Conservation (phyloP, 2,888 invertebrate genomes). For the Teinopalpus imperialis region DNA sequence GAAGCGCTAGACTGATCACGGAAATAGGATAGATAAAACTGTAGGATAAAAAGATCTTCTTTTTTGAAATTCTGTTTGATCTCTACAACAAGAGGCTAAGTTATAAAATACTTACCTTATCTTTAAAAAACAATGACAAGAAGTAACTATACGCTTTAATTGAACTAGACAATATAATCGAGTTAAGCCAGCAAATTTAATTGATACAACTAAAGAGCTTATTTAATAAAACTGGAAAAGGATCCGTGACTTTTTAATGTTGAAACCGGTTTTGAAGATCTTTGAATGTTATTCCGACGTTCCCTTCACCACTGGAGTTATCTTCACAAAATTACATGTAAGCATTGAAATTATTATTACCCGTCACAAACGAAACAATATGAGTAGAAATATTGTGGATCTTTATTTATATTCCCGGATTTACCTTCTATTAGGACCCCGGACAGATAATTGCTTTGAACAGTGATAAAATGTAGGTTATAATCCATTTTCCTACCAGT, state of each 20-base stretch:
- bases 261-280: constrained; percentile 22
- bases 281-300: constrained; percentile 17
- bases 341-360: constrained; percentile 19
- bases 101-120: too few species aligned
- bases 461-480: too few species aligned
- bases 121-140: constrained; percentile 15
- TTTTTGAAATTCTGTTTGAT: too few species aligned
- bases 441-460: too few species aligned
- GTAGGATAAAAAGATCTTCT: too few species aligned
- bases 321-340: constrained; percentile 17
- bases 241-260: constrained; percentile 21
- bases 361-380: constrained; percentile 1
- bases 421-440: too few species aligned
- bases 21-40: too few species aligned
- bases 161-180: constrained; percentile 5
- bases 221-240: constrained; percentile 24
- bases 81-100: too few species aligned
- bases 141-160: constrained; percentile 12
- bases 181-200: constrained; percentile 12
- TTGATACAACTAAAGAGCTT: constrained; percentile 16
- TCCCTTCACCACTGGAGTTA: constrained; percentile 20
- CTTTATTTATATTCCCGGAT: constrained; percentile 2
- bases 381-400: neutral
- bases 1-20: too few species aligned
- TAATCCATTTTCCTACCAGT: too few species aligned